Conservation (phyloP, 1,140 invertebrate genomes). For the Drosophila bocqueti region DNA sequence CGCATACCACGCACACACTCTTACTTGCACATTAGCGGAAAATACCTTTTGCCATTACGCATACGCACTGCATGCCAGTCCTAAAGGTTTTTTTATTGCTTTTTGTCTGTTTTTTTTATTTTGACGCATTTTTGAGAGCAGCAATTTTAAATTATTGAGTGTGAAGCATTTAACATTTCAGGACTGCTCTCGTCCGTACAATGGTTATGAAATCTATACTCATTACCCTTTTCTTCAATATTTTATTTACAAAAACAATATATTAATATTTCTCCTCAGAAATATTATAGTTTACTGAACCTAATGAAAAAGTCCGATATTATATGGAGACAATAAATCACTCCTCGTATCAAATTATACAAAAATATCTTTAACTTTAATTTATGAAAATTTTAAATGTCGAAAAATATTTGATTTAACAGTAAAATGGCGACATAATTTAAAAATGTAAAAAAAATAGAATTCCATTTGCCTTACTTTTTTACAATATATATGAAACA, state of each 20-base stretch:
- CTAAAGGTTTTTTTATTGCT: slow-evolving; percentile 27
- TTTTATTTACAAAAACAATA: not conserved
- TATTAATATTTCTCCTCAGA: not conserved
- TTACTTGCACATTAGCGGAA: slow-evolving; percentile 21
- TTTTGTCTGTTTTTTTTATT: slow-evolving; percentile 2
- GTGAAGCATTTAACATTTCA: slow-evolving; percentile 68
- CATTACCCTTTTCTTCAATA: not conserved
- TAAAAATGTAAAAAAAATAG: too few species aligned
- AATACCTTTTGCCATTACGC: slow-evolving; percentile 65
- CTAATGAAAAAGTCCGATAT: too few species aligned
- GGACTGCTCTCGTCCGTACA: slow-evolving; percentile 9
- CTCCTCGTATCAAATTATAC: too few species aligned
- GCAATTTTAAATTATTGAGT: slow-evolving; percentile 74
- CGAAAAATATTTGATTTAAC: too few species aligned
- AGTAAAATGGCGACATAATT: too few species aligned
- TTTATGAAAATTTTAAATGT: too few species aligned
- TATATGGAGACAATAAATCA: too few species aligned
- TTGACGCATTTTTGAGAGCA: slow-evolving; percentile 31
- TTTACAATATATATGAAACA: too few species aligned
- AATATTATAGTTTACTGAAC: too few species aligned
- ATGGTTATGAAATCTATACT: slow-evolving; percentile 14
- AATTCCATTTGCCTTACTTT: too few species aligned
- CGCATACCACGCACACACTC: slow-evolving; percentile 57
- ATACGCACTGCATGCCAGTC: slow-evolving; percentile 66
- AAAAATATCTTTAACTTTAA: too few species aligned